These are phyloP conservation scores for Enteromius viviparus DNA, from an alignment of 2,797 vertebrate species.

Conservation along the genomic window DNA sequence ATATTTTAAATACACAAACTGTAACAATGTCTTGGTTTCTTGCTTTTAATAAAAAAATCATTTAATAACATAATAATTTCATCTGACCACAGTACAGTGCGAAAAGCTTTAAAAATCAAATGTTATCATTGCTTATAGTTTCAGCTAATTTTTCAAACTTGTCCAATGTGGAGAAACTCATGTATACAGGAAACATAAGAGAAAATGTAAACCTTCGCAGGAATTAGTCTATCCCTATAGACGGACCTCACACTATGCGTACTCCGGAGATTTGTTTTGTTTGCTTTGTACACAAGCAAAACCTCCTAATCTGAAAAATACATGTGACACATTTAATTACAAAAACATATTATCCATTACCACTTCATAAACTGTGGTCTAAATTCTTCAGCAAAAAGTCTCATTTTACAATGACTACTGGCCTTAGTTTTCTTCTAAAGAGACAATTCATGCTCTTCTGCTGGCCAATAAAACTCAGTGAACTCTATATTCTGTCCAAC, in stretches of 20 bases:
- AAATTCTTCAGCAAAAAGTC: background rate
- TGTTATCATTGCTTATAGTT: background rate
- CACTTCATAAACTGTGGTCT: conserved; percentile 1
- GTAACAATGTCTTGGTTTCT: background rate
- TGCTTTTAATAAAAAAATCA: conserved; percentile 1
- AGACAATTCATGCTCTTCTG: conserved; percentile 7
- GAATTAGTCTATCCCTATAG: background rate
- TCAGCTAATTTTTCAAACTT: background rate
- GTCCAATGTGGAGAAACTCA: background rate
- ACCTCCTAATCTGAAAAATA: conserved; percentile 22
- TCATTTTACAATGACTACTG: background rate
- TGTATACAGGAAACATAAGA: conserved; percentile 2
- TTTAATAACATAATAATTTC: background rate
- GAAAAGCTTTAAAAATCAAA: background rate
- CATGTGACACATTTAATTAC: conserved; percentile 17
- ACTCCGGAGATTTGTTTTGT: background rate
- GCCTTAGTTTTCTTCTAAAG: background rate
- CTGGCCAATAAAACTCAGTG: conserved; percentile 12
- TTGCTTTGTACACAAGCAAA: conserved; percentile 1
- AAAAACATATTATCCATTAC: background rate
- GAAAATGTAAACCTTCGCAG: background rate
- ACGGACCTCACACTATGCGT: conserved; percentile 9
- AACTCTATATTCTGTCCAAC: conserved; percentile 6
- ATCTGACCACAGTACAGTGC: background rate
- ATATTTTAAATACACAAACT: background rate